These are phyloP conservation scores for Acrobasis repandana DNA, from an alignment of 2,888 invertebrate genomes.

Conservation along the genomic window DNA sequence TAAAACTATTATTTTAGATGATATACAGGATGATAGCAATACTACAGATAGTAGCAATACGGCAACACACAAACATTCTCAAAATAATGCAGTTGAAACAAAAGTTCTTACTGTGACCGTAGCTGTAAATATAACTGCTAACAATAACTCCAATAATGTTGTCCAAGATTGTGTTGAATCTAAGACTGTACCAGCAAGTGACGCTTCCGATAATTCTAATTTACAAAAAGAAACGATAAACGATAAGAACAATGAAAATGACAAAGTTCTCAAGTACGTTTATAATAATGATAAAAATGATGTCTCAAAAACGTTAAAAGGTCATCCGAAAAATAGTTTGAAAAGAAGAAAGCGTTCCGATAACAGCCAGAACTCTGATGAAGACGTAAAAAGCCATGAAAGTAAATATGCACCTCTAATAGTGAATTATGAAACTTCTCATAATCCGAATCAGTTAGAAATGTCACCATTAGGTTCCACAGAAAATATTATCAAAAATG, in stretches of 20 bases:
- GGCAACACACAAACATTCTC: not conserved
- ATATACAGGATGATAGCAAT: too few relatives aligned
- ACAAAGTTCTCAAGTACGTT: constrained; percentile 61
- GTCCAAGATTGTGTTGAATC: constrained; percentile 20
- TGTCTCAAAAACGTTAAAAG: constrained; percentile 45
- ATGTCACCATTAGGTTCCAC: constrained; percentile 27
- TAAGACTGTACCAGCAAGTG: constrained; percentile 11
- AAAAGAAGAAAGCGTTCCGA: constrained; percentile 53
- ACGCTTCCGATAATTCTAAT: constrained; percentile 28
- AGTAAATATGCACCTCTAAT: constrained; percentile 47
- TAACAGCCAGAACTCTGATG: constrained; percentile 28
- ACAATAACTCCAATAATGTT: not conserved
- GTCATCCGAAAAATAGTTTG: constrained; percentile 60
- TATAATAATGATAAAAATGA: constrained; percentile 51
- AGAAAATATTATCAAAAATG: constrained; percentile 45
- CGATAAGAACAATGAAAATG: constrained; percentile 32
- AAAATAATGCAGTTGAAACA: not conserved
- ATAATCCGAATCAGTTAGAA: constrained; percentile 42
- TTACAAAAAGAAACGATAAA: constrained; percentile 31
- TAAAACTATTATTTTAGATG: constrained; percentile 18
- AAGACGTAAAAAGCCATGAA: constrained; percentile 35
- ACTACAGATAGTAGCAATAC: constrained; percentile 13
- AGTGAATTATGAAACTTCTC: constrained; percentile 59
- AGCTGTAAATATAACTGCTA: not conserved
- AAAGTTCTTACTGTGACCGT: not conserved